These are phyloP conservation scores for Drosophila hamatofila DNA, from an alignment of 2,888 invertebrate genomes.

Conservation along the genomic window DNA sequence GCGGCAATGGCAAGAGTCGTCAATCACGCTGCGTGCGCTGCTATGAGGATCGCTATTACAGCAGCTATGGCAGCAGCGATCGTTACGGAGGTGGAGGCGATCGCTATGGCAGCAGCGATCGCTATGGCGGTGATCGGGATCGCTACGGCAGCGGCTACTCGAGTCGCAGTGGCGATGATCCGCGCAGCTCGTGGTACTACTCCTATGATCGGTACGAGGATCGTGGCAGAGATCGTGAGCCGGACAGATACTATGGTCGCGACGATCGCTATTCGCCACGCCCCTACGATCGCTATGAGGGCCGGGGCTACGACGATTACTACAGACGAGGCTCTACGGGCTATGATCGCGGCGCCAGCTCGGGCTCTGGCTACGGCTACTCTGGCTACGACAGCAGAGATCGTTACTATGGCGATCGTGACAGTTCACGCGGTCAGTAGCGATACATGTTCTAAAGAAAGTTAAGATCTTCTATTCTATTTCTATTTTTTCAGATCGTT, in stretches of 20 bases:
- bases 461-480: not conserved
- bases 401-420: constrained; percentile 79
- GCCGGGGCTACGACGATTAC: constrained; percentile 74
- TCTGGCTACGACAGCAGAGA: constrained; percentile 82
- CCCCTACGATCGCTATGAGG: constrained; percentile 79
- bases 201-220: constrained; percentile 83
- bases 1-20: constrained; percentile 76
- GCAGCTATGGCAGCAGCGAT: constrained; percentile 31
- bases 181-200: constrained; percentile 80
- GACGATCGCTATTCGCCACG: constrained; percentile 79
- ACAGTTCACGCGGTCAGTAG: constrained; percentile 60
- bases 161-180: constrained; percentile 78
- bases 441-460: fast-evolving
- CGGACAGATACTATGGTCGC: constrained; percentile 74
- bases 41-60: constrained; percentile 82
- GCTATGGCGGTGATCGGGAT: constrained; percentile 20
- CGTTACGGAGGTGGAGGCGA: constrained; percentile 43
- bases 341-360: constrained; percentile 73
- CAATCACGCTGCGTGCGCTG: constrained; percentile 84
- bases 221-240: constrained; percentile 68
- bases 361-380: constrained; percentile 41
- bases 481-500: constrained; percentile 75
- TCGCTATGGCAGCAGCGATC: constrained; percentile 45
- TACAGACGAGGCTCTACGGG: constrained; percentile 39
- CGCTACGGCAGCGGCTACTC: constrained; percentile 67